A percentile compares a stretch with the other conserved stretches of the same genome.
Evolutionary conservation across 2,888 invertebrate genomes (phyloP).

Genomic region (Balanococcus diminutus): DNA sequence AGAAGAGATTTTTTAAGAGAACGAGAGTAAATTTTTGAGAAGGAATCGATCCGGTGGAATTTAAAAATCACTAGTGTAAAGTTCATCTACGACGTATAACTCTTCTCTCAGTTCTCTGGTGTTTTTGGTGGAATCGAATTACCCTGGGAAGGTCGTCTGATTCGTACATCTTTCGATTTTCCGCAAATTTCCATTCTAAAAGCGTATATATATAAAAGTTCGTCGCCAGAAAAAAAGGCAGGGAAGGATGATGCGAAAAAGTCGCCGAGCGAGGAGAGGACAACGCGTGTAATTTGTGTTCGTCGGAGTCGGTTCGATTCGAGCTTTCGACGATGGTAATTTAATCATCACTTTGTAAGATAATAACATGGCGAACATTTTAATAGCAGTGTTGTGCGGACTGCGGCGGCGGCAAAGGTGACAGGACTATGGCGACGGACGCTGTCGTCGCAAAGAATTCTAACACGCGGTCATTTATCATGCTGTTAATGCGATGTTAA

Average conservation of each 20-base stretch:
- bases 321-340: neutral
- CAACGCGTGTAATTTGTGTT: neutral
- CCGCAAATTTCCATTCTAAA: neutral
- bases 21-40: neutral
- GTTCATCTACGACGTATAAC: neutral
- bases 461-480: slow-evolving; percentile 7
- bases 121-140: neutral
- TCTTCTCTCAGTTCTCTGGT: neutral
- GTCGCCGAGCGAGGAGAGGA: neutral
- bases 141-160: neutral
- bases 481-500: slow-evolving; percentile 1
- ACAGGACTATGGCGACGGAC: neutral
- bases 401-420: neutral
- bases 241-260: neutral
- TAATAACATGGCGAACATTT: slow-evolving; percentile 5
- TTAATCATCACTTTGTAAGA: neutral
- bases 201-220: neutral
- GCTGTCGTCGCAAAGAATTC: neutral
- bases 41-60: neutral
- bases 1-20: neutral
- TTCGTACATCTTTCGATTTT: neutral
- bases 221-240: neutral
- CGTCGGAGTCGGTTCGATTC: neutral
- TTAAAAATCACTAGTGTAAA: neutral
- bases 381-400: neutral